These are phyloP conservation scores for Cyprinodon diabolis DNA, from an alignment of 2,797 vertebrate species.

Conservation along the genomic window DNA sequence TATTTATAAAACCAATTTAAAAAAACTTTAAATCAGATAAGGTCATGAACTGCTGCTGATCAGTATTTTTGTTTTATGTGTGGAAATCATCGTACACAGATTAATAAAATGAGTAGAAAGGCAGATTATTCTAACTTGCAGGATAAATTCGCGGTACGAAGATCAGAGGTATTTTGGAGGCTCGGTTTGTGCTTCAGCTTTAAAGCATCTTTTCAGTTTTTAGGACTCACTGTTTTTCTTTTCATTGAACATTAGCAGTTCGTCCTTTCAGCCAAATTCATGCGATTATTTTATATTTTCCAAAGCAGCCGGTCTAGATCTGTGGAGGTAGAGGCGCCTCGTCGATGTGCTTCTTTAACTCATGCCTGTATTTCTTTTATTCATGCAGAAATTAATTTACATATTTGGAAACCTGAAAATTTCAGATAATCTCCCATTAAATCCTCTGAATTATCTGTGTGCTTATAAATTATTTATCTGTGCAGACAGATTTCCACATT, in stretches of 20 bases:
- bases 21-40: no score
- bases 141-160: not conserved
- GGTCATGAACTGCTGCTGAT: no score
- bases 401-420: not conserved
- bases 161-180: not conserved
- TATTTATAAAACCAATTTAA: not conserved
- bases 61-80: no score
- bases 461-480: not conserved
- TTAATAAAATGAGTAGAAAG: conserved; percentile 5
- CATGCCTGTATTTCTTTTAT: not conserved
- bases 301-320: not conserved
- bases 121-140: not conserved
- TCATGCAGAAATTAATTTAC: not conserved
- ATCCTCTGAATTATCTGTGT: not conserved
- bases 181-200: not conserved
- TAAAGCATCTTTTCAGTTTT: not conserved
- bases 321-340: no score
- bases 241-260: not conserved
- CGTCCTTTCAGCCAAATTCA: not conserved
- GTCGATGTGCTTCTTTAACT: no score
- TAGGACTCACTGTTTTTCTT: not conserved
- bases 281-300: not conserved
- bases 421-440: not conserved
- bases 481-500: conserved; percentile 23
- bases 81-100: not conserved